phyloP scores from a whole-genome alignment of 2,113 vertebrate species.

The Tetrao urogallus region DNA sequence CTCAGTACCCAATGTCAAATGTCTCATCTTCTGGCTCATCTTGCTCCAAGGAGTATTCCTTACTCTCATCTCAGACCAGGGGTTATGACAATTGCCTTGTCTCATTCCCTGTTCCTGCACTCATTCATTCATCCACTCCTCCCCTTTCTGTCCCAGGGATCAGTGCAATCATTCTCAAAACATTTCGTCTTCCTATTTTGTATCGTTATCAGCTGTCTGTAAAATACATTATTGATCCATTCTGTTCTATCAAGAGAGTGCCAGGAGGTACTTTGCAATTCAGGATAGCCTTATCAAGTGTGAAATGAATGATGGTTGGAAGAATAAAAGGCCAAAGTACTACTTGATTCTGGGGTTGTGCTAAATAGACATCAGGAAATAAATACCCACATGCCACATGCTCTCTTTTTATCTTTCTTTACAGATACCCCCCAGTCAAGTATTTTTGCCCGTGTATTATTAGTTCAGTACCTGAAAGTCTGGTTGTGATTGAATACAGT shows the following conservation, averaged over 20 bases:
- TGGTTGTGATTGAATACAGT: neutral
- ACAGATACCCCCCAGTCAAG: neutral
- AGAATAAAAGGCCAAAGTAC: neutral
- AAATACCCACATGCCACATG: accelerated
- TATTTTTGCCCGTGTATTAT: neutral
- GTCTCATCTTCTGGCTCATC: neutral
- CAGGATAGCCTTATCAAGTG: neutral
- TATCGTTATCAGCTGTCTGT: neutral
- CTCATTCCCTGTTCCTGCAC: neutral
- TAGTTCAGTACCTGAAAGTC: neutral
- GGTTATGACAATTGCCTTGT: neutral
- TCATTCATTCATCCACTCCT: neutral
- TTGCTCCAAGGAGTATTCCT: neutral
- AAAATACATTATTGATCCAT: neutral
- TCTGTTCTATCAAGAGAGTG: neutral
- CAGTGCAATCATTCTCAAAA: neutral
- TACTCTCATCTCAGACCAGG: neutral
- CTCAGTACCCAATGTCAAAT: neutral
- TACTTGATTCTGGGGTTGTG: neutral
- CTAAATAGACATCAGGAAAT: neutral
- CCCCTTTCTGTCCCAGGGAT: neutral
- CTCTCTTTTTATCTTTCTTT: neutral
- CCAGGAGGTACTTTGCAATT: neutral
- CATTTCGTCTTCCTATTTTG: neutral
- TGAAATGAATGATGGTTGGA: neutral